Base-by-base conservation (phyloP, 2,113 vertebrate genomes). In the Triplophysa tibetana region DNA sequence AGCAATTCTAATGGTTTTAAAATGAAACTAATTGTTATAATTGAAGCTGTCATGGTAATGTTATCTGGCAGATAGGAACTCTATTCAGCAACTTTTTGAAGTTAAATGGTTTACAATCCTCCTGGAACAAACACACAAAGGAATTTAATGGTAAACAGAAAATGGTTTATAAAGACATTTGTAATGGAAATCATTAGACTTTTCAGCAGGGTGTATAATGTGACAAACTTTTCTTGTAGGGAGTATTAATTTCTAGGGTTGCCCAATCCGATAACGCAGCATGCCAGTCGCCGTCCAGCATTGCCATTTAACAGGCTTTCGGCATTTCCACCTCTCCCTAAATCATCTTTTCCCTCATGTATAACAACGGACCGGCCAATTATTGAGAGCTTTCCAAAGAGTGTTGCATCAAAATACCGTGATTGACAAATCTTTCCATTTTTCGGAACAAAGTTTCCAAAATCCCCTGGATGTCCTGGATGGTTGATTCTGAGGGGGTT, bases 381-480 rank as follows among this genome's bases (percentile, higher is more conserved):
- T 75, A 95, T 87, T 2, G 96, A 94, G 48, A 91, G 38, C 0
- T 86, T 85, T 14, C 94, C 95, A 64, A 90, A 90, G 62, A 99
- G 86, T 0, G 92, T 93, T 13, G 95, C 95, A 0, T 17, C 54
- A 1, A 94, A 90, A 1, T 90, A 82, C 0, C 81, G 0, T 78
- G 83, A 82, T 38, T 85, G 85, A 41, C 65, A 84, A 75, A 99
- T 91, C 81, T 86, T 93, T 43, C 95, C 95, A 1, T 92, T 83
- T 43, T 86, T 89, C 19, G 94, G 84, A 0, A 52, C 26, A 84
- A 98, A 98, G 91, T 99, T 98, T 23, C 96, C 95, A 2, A 99
- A 98, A 88, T 99, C 98, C 33, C 98, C 97, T 0, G 96, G 97
- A 87, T 99, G 98, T 0, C 74, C 52, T 1, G 96, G 97, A 73